These are phyloP conservation scores for Pycnonotus jocosus DNA, from an alignment of 2,113 vertebrate species.

Conservation along the genomic window DNA sequence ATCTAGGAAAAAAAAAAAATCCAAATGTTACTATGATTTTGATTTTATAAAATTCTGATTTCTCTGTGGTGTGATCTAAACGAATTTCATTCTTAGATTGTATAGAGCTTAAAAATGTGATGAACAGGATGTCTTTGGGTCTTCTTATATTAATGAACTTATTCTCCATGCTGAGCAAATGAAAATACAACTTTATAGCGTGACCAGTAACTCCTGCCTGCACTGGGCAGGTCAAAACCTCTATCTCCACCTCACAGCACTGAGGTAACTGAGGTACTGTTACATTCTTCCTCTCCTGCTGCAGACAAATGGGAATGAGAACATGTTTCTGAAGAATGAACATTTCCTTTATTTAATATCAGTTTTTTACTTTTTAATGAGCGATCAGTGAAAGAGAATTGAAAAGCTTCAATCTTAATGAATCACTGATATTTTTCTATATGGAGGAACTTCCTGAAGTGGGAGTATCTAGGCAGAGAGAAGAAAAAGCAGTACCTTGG, in stretches of 20 bases:
- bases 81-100: background rate
- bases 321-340: background rate
- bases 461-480: background rate
- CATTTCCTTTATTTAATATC: background rate
- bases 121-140: background rate
- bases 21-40: background rate
- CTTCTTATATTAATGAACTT: background rate
- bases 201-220: background rate
- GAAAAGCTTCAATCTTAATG: background rate
- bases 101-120: background rate
- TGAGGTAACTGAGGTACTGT: background rate
- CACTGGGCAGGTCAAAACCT: background rate
- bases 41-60: background rate
- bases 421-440: background rate
- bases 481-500: constrained; percentile 9
- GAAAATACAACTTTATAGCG: background rate
- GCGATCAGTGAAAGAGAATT: background rate
- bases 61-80: background rate
- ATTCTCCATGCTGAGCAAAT: background rate
- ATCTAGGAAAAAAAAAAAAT: background rate
- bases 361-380: background rate
- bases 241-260: background rate
- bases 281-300: background rate
- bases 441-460: constrained; percentile 9
- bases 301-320: background rate